A percentile compares a stretch with the other conserved stretches of the same genome.
These are phyloP conservation scores for Antechinus stuartii DNA, from an alignment of 2,113 vertebrate species.

Conservation along the genomic window DNA sequence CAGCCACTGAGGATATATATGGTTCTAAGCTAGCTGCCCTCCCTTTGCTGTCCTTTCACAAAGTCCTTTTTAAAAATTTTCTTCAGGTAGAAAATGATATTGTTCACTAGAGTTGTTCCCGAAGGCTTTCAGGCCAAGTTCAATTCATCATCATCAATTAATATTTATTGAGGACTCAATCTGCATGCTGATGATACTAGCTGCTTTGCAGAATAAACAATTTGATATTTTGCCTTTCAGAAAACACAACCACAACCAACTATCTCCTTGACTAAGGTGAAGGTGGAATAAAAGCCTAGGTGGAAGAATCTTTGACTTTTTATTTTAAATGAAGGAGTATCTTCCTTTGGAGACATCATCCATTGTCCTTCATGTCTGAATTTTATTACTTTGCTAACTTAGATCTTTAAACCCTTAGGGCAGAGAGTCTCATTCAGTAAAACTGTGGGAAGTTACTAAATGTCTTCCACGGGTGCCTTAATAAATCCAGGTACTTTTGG, in stretches of 20 bases:
- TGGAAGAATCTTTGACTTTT: not conserved
- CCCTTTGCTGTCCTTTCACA: not conserved
- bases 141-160: conserved; percentile 5
- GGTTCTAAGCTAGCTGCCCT: not conserved
- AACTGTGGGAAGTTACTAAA: not conserved
- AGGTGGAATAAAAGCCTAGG: not conserved
- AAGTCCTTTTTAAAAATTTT: not conserved
- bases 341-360: not conserved
- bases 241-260: not conserved
- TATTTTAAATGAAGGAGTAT: not conserved
- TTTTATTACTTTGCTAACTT: not conserved
- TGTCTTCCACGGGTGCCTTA: not conserved
- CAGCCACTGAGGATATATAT: not conserved
- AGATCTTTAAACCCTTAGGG: not conserved
- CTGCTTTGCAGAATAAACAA: not conserved
- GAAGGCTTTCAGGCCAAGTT: not conserved
- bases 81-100: conserved; percentile 1
- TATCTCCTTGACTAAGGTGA: not conserved
- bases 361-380: not conserved
- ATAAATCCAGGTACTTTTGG: not conserved
- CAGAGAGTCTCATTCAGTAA: not conserved
- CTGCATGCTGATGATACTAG: not conserved
- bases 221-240: not conserved
- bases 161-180: not conserved
- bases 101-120: not conserved